These are phyloP conservation scores for Melitaea athalia DNA, from an alignment of 2,888 invertebrate species.

Conservation along the genomic window DNA sequence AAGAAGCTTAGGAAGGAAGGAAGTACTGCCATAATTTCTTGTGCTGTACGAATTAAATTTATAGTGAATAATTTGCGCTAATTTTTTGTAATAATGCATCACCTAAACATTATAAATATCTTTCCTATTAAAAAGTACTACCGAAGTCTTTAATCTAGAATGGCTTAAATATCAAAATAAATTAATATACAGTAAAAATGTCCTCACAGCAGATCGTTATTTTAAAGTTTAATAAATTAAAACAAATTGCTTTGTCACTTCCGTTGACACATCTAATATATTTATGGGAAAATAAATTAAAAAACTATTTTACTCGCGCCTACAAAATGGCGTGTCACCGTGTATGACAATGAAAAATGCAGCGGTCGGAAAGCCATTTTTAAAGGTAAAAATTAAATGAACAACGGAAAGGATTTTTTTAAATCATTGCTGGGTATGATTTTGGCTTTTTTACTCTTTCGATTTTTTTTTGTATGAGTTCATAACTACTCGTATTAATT, in stretches of 20 bases:
- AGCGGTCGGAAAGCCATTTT: slow-evolving; percentile 10
- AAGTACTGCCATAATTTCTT: too few relatives aligned
- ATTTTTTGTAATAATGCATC: too few relatives aligned
- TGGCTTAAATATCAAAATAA: not conserved
- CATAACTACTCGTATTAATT: too few relatives aligned
- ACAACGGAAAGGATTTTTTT: slow-evolving; percentile 1
- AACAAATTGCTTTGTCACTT: slow-evolving; percentile 18
- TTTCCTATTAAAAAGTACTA: too few relatives aligned
- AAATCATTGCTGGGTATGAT: slow-evolving; percentile 2
- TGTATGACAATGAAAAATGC: slow-evolving; percentile 15
- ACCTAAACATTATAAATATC: too few relatives aligned
- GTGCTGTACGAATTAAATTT: too few relatives aligned
- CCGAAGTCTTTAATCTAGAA: not conserved
- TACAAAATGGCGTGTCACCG: slow-evolving; percentile 18
- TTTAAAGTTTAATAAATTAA: slow-evolving; percentile 15
- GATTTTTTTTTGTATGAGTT: not conserved
- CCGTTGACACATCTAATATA: slow-evolving; percentile 16
- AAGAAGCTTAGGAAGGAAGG: too few relatives aligned
- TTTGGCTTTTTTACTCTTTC: not conserved
- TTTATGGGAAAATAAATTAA: slow-evolving; percentile 29
- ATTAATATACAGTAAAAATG: not conserved
- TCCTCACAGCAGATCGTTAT: not conserved
- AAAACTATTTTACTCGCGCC: slow-evolving; percentile 16
- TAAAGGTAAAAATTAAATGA: slow-evolving; percentile 8
- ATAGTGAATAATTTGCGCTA: too few relatives aligned